Base-by-base conservation (phyloP, 2,888 invertebrate species). In the Hemaris fuciformis region DNA sequence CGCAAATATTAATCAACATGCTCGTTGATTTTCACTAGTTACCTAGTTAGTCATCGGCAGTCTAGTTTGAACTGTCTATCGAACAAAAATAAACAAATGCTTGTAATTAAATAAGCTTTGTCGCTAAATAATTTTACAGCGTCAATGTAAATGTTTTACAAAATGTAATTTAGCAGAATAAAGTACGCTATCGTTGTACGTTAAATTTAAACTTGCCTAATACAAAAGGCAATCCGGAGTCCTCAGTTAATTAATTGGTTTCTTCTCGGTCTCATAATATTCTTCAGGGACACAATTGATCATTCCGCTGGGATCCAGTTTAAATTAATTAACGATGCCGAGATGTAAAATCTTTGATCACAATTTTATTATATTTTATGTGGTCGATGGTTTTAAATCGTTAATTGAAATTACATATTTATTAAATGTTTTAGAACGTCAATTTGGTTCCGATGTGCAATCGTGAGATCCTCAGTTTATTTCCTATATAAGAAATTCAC, bases 231-330 rank as follows among this genome's bases (percentile, higher is more conserved):
- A 75, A 76, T 77, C 69, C 72, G 70, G 68, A 70, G 73, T 71
- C 77, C 67, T 67, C 66, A 68, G 67, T 76, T 83, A 85, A 88
- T 87, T 87, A 88, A 85, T 84, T 82, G 79, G 79, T 78, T 80
- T 77, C 77, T 75, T 81, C 76, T 75, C 73, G 69, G 75, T 71
- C 77, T 80, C 77, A 78, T 82, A 83, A 81, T 76, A 75, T 74
- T 82, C 83, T 79, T 79, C 53, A 63, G 78, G 75, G 81, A 76
- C 71, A 70, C 77, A 74, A 82, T 85, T 81, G 85, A 85, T 85
- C 80, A 79, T 79, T 80, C 83, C 73, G 65, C 48, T 15, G 77
- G 72, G 78, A 72, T 68, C 70, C 64, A 67, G 63, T 70, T 76
- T 79, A 81, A 81, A 79, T 80, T 72, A 76, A 79, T 80, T 73